Base-by-base conservation (phyloP, 2,797 vertebrate species). In the Phaenicophaeus curvirostris region DNA sequence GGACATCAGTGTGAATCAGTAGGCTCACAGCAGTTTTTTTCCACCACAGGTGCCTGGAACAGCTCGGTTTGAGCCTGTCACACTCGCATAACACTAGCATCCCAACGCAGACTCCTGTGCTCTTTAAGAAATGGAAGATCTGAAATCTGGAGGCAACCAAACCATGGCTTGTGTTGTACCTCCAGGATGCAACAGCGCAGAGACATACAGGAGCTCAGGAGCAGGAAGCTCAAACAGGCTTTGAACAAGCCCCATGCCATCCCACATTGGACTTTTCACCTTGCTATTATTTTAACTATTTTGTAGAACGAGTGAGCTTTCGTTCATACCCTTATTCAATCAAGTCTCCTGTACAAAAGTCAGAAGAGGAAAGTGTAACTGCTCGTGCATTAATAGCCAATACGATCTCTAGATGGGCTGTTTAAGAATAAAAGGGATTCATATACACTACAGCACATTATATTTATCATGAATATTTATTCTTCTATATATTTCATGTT, bases 131-230 rank as follows among this genome's bases (percentile, higher is more conserved):
- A 27, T 28, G 41, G 28, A 27, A 3, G 9, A 65, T 19, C 39
- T 8, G 6, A 21, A 35, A 18, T 15, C 39, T 4, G 16, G 2
- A 33, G 24, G 39, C 35, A 25, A 25, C 7, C 1, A 0, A 17
- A 5, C 24, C 20, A 19, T 7, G 0, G 65, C 66, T 58, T 7
- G 2, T 2, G 1, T 1, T 3, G 15, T 4, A 6, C 42, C 61
- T 35, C 25, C 27, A 10, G 39, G 39, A 9, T 20, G 8, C 33
- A 23, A 2, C 15, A 14, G 27, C 1, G 2, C 23, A 46, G 9
- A 58, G 27, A 41, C 39, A 11, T 9, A 4, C 5, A 5, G 39
- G 55, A 39, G 33, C 37, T 53, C 1, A 2, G n/a, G 31, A 74
- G 35, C 23, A 7, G 25, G 2, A 8, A 24, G 16, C 42, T 35